These are phyloP conservation scores for Anomalospiza imberbis DNA, from an alignment of 2,797 vertebrate species.

Conservation along the genomic window DNA sequence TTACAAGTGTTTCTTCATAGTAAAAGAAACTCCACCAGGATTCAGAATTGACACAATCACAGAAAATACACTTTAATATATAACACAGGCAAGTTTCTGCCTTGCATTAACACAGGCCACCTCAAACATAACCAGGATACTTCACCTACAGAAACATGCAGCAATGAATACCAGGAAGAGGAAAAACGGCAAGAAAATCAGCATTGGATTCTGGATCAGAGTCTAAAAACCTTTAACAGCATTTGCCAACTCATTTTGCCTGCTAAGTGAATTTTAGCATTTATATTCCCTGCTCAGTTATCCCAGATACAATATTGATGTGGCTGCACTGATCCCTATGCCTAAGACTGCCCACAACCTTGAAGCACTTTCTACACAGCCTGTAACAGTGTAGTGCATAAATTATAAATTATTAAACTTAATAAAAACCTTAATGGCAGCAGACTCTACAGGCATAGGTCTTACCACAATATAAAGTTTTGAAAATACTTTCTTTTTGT, in stretches of 20 bases:
- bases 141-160: background rate
- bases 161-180: background rate
- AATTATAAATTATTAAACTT: background rate
- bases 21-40: background rate
- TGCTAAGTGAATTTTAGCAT: background rate
- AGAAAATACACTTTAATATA: background rate
- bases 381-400: background rate
- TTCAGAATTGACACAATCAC: background rate
- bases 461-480: background rate
- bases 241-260: background rate
- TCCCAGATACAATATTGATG: background rate
- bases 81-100: background rate
- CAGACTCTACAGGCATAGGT: background rate
- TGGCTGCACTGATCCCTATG: background rate
- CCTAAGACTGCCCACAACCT: background rate
- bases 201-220: background rate
- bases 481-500: background rate
- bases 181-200: background rate
- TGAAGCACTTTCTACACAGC: background rate
- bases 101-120: background rate
- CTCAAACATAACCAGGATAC: background rate
- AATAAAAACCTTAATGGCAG: background rate
- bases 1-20: background rate
- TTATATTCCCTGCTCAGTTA: background rate
- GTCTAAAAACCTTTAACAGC: background rate